These are phyloP conservation scores for Microcebus murinus DNA, from an alignment of 2,113 vertebrate species.

Conservation along the genomic window DNA sequence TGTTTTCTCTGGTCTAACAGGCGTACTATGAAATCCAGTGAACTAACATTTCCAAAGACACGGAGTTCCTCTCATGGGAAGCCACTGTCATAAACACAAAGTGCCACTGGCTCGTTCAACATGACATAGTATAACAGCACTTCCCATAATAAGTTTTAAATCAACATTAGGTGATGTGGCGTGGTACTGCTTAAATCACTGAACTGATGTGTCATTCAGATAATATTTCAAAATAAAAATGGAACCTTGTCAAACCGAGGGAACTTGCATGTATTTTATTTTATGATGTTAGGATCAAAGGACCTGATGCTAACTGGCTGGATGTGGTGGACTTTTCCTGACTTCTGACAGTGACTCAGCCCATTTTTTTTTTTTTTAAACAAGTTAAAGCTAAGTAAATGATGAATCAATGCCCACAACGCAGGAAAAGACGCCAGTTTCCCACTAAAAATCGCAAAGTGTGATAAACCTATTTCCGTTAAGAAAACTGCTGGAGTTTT, in stretches of 20 bases:
- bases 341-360: slow-evolving; percentile 73
- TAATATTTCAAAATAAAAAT: slow-evolving; percentile 62
- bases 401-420: slow-evolving; percentile 63
- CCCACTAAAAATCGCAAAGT: slow-evolving; percentile 71
- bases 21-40: neutral
- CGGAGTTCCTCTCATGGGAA: slow-evolving; percentile 42
- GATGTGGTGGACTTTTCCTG: slow-evolving; percentile 59
- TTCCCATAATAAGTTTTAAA: slow-evolving; percentile 61
- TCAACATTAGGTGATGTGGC: slow-evolving; percentile 24
- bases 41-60: slow-evolving; percentile 41
- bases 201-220: slow-evolving; percentile 22
- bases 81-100: neutral
- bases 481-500: slow-evolving; percentile 73
- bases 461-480: slow-evolving; percentile 74
- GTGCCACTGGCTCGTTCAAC: neutral
- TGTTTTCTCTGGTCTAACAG: neutral
- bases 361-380: slow-evolving; percentile 39
- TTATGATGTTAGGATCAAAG: slow-evolving; percentile 56
- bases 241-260: slow-evolving; percentile 40
- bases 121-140: neutral
- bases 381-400: slow-evolving; percentile 60
- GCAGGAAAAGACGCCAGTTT: slow-evolving; percentile 44
- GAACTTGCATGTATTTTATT: slow-evolving; percentile 51
- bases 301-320: slow-evolving; percentile 14
- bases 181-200: neutral